A percentile compares a stretch with the other conserved stretches of the same genome.
phyloP scores from a whole-genome alignment of 2,797 vertebrate species.

The Crenichthys baileyi region DNA sequence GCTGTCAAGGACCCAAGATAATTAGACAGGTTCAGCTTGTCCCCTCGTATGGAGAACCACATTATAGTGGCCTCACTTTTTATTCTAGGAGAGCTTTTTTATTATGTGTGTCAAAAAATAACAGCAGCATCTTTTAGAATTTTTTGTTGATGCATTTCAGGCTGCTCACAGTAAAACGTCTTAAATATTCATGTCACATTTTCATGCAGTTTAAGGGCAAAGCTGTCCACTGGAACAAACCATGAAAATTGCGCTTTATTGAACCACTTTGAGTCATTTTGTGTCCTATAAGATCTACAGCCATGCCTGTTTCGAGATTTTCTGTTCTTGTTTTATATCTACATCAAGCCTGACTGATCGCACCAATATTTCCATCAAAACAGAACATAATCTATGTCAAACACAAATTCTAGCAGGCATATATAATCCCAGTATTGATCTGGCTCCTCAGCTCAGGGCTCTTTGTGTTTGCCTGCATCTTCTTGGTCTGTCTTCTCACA shows the following conservation, averaged over 20 bases:
- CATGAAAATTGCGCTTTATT: neutral
- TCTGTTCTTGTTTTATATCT: slow-evolving; percentile 4
- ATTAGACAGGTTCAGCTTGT: slow-evolving; percentile 6
- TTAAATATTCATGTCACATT: neutral
- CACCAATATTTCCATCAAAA: slow-evolving; percentile 29
- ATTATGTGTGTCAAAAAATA: neutral
- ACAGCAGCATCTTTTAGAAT: neutral
- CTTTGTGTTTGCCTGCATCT: slow-evolving; percentile 11
- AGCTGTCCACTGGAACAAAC: neutral
- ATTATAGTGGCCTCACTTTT: neutral
- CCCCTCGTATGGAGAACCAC: neutral
- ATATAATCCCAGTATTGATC: slow-evolving; percentile 30
- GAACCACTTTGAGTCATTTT: neutral
- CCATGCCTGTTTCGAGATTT: neutral
- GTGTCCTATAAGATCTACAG: neutral
- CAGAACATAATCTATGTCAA: slow-evolving; percentile 28
- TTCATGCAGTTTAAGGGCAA: neutral
- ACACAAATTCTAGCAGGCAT: slow-evolving; percentile 36
- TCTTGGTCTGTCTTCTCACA: slow-evolving; percentile 17
- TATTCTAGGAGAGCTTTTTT: neutral
- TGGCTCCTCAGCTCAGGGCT: slow-evolving; percentile 16
- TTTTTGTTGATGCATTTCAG: neutral
- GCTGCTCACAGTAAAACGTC: neutral
- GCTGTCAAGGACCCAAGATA: neutral
- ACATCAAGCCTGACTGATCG: slow-evolving; percentile 8